Evolutionary conservation across 2,888 invertebrate genomes (phyloP).

Genomic region (Hydrotaea diabolus): DNA sequence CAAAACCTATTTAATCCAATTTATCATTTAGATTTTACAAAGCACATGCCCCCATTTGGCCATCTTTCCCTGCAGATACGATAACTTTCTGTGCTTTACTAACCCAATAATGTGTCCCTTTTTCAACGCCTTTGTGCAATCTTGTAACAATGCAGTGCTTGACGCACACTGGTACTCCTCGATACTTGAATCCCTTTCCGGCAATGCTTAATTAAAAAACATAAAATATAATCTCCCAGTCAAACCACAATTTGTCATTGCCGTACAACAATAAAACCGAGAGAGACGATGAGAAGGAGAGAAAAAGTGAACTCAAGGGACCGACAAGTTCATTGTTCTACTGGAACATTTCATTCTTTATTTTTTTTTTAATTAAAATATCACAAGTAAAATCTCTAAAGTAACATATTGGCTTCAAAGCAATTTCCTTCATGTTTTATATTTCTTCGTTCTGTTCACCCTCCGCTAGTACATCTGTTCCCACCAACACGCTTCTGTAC

Average conservation of each 20-base stretch:
- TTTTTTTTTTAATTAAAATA: constrained; percentile 57
- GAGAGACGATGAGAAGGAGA: no score
- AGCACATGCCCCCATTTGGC: no score
- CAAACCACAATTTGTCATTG: constrained; percentile 16
- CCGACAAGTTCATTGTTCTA: neutral
- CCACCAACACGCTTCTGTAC: neutral
- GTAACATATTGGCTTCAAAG: constrained; percentile 58
- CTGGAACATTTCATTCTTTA: constrained; percentile 5
- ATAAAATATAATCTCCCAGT: constrained; percentile 9
- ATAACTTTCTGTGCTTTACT: neutral
- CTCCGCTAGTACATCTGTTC: no score
- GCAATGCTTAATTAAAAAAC: constrained; percentile 16
- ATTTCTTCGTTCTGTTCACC: neutral
- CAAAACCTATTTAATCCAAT: no score
- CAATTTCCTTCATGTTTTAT: constrained; percentile 37
- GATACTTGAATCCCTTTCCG: neutral
- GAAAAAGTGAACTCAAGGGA: neutral
- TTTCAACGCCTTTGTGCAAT: neutral
- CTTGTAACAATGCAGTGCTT: neutral
- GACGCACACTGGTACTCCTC: neutral
- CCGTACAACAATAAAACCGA: neutral
- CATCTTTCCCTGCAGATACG: neutral
- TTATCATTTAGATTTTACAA: no score
- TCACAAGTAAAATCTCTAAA: constrained; percentile 55
- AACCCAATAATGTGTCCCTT: neutral